Evolutionary conservation across 1,140 invertebrate genomes (phyloP), one percentile per base, ranked within the genome.

Genomic region (Drosophila punjabiensis): DNA sequence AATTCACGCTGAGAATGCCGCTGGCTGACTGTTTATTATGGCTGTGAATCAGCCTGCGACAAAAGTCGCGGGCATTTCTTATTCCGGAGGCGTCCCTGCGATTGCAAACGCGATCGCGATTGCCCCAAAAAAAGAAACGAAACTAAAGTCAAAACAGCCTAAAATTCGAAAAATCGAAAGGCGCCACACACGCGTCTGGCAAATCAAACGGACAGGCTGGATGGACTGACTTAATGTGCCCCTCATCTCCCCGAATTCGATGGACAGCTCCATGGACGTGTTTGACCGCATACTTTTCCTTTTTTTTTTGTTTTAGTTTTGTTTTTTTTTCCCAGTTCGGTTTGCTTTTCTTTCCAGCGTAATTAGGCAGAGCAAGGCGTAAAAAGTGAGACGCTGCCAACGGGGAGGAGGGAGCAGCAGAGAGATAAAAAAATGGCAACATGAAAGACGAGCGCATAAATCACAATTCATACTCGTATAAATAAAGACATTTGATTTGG

Each of bases 401-500:
- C 65, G 60, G 45, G 13, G 35, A 77, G 66, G 35, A 77, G 47
- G 13, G 35, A 77, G 66, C 32, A 77, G 47, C 24, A 10, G 8
- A n/a, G 11, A 53, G 30, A 53, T 20, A 53, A 53, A 75, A 59
- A 76, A 87, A 87, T 76, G 48, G 71, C 71, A 76, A 87, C 83
- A 87, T 88, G 80, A 87, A 88, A 88, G 84, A 77, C 73, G 55
- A 43, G 45, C 84, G 73, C 85, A 88, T 85, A 88, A 88, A 89
- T 88, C 85, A 88, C 76, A 82, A 90, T 61, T 73, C 71, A 37
- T 62, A 74, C 70, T 77, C 60, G 39, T 79, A 85, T 88, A 85
- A 88, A 90, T 88, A 85, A 79, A 88, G 78, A 85, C 81, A 85
- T 89, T 81, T 79, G 78, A 89, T 85, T 85, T 82, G 79, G 71